Evolutionary conservation across 2,113 vertebrate species (phyloP), one percentile per base, ranked within the genome.

Genomic region (Ellobius talpinus): DNA sequence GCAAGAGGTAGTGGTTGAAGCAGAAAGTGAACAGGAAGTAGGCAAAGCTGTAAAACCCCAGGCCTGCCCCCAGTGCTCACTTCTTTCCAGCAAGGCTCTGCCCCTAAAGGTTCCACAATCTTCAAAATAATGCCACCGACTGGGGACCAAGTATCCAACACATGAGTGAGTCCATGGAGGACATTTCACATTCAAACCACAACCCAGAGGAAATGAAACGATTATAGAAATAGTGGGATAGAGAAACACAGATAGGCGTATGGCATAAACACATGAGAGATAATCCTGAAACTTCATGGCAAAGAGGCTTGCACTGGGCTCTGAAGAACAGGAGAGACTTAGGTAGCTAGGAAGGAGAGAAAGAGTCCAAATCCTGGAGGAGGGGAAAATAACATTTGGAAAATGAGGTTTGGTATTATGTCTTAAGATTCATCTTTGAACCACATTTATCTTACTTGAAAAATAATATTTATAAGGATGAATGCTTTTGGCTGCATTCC

Each of bases 401-500:
- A 93, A 90, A 77, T 45, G 14, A 78, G 9, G 76, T 94, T 61
- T 86, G 11, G 7, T 3, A 45, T 63, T 70, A 11, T 70, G 36
- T 52, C 47, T 94, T 94, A 72, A 87, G 93, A 72, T 86, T 65
- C 82, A 58, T 84, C n/a, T 90, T 66, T 70, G 12, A 66, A 13
- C 24, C 68, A 5, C 93, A 55, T 85, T 12, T 65, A 47, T 85
- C 12, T 65, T 73, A 50, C 33, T 70, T 87, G 45, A 8, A 92
- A 86, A 89, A 68, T 73, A 78, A 21, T 85, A 88, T 88, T 95
- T 84, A 85, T 2, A 89, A 87, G n/a, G n/a, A 96, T 13, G 26
- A 68, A 36, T 82, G 39, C 5, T 87, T 90, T 66, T 42, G 21
- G n/a, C 6, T 77, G 65, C 47, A 39, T 66, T 84, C 39, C 36